Conservation (phyloP, 2,113 vertebrate genomes). For the Geococcyx californianus region DNA sequence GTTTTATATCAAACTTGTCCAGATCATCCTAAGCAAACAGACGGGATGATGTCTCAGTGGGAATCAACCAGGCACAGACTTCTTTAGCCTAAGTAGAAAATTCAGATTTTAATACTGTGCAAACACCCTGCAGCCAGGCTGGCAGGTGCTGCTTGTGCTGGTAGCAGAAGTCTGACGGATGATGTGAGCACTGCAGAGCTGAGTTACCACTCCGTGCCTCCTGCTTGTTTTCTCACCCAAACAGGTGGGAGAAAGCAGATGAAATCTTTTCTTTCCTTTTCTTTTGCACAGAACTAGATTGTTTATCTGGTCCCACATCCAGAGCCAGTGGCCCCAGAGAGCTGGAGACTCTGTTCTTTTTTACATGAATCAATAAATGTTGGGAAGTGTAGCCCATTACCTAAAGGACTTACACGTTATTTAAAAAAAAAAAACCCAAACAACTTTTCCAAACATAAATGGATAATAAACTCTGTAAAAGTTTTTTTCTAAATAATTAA, state of each 20-base stretch:
- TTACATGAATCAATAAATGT: not conserved
- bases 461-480: not conserved
- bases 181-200: not conserved
- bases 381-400: not conserved
- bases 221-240: not conserved
- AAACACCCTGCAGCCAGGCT: not conserved
- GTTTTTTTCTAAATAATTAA: not conserved
- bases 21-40: not conserved
- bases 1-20: not conserved
- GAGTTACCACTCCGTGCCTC: not conserved
- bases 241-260: not conserved
- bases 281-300: fast-evolving
- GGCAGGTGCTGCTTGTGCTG: not conserved
- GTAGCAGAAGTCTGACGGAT: not conserved
- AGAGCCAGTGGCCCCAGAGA: not conserved
- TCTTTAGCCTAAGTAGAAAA: not conserved
- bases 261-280: not conserved
- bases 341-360: not conserved
- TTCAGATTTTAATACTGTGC: not conserved
- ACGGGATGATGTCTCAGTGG: not conserved
- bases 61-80: too few relatives aligned
- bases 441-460: not conserved
- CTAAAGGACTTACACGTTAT: not conserved
- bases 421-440: not conserved
- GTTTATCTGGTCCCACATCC: fast-evolving